These are phyloP conservation scores for Characodon lateralis DNA, from an alignment of 2,797 vertebrate genomes.

Conservation along the genomic window DNA sequence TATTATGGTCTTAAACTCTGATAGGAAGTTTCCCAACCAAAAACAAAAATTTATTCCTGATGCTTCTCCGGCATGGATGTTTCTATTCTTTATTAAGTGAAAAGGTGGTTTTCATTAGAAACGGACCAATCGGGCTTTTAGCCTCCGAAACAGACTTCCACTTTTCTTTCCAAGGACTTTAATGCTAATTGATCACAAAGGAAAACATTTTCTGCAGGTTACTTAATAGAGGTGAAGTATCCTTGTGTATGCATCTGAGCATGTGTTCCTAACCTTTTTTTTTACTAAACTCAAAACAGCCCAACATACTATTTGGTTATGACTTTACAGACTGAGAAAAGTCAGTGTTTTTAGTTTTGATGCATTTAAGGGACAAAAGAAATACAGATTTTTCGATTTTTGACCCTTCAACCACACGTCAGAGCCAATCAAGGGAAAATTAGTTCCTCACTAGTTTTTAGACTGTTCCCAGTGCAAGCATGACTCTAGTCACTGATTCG, in stretches of 20 bases:
- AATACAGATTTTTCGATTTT: neutral
- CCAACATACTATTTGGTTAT: neutral
- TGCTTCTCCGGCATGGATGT: neutral
- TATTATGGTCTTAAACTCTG: neutral
- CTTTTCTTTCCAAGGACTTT: no score
- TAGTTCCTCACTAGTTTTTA: no score
- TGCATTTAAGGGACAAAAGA: neutral
- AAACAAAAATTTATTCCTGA: neutral
- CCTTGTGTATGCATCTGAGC: neutral
- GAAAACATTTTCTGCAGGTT: neutral
- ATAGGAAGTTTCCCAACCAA: neutral
- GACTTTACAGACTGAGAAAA: neutral
- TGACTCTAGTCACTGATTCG: neutral
- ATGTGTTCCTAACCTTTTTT: neutral
- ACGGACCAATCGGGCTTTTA: neutral
- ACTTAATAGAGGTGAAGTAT: neutral
- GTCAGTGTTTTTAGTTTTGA: neutral
- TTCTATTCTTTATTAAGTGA: neutral
- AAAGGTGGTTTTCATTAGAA: neutral
- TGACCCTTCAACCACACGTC: neutral
- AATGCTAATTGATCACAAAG: neutral
- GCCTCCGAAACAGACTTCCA: no score
- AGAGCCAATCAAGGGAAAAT: neutral
- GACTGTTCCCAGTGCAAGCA: neutral
- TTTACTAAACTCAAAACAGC: neutral